Conservation (phyloP, 2,113 vertebrate species). For the Protobothrops flavoviridis region DNA sequence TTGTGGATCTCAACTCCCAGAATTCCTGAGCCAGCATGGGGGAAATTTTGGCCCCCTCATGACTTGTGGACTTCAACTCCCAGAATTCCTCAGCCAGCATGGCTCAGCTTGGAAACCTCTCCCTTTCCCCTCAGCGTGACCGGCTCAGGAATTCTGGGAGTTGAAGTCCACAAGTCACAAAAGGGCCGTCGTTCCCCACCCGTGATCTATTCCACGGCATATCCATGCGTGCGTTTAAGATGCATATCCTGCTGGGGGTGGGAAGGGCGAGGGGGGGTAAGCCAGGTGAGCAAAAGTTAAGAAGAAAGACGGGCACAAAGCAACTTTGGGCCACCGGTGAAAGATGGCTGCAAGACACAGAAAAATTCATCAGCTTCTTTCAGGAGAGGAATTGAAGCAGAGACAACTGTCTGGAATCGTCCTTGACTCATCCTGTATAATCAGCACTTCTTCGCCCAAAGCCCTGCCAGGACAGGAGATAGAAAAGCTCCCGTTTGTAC, state of each 20-base stretch:
- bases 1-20: no score
- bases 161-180: background rate
- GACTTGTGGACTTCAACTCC: no score
- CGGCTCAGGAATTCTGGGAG: background rate
- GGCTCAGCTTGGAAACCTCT: no score
- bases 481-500: constrained; percentile 20
- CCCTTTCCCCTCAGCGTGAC: no score
- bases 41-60: no score
- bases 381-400: constrained; percentile 46
- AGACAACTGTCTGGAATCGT: constrained; percentile 56
- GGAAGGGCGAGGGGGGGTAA: no score
- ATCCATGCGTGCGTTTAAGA: no score
- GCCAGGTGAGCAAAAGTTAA: background rate
- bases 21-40: no score
- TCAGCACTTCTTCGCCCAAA: constrained; percentile 55
- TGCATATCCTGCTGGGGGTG: no score
- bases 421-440: constrained; percentile 58
- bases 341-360: background rate
- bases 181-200: background rate
- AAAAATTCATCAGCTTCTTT: constrained; percentile 24
- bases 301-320: background rate
- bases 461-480: constrained; percentile 54
- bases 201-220: background rate
- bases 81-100: no score
- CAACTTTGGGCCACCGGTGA: background rate